These are phyloP conservation scores for Hemiprocne comata DNA, from an alignment of 2,113 vertebrate genomes.

Conservation along the genomic window DNA sequence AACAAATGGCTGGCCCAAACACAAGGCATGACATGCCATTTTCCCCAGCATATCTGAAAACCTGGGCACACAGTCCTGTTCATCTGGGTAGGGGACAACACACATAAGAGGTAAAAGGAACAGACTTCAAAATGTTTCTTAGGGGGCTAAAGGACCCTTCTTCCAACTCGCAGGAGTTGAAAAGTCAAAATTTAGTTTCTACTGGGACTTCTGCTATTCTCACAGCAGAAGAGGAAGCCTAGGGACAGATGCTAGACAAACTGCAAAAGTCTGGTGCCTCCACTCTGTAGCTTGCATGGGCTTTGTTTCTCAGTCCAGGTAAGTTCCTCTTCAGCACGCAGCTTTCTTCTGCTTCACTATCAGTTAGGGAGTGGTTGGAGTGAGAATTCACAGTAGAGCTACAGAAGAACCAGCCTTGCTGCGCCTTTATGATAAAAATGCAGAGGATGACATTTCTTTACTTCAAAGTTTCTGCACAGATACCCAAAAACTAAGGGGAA, in stretches of 20 bases:
- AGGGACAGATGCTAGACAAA: not conserved
- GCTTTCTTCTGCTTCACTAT: not conserved
- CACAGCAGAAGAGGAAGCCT: rapidly evolving
- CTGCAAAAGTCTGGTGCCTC: not conserved
- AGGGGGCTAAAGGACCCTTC: not conserved
- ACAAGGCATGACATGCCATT: too few species aligned
- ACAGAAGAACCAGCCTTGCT: not conserved
- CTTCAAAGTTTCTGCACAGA: not conserved
- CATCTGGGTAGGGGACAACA: not conserved
- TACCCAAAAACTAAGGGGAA: not conserved
- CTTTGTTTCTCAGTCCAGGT: not conserved
- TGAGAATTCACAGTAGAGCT: not conserved
- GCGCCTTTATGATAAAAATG: not conserved
- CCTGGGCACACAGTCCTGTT: too few species aligned
- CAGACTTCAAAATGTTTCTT: not conserved
- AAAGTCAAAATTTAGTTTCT: not conserved
- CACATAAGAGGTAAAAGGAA: not conserved
- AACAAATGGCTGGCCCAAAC: too few species aligned
- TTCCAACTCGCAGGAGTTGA: not conserved
- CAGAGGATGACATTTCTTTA: not conserved
- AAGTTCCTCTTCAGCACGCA: not conserved
- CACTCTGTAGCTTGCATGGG: rapidly evolving
- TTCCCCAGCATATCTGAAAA: not conserved
- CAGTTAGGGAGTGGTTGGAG: not conserved
- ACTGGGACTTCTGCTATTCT: not conserved